Base-by-base conservation (phyloP, 2,113 vertebrate species). In the Myotis brandtii region DNA sequence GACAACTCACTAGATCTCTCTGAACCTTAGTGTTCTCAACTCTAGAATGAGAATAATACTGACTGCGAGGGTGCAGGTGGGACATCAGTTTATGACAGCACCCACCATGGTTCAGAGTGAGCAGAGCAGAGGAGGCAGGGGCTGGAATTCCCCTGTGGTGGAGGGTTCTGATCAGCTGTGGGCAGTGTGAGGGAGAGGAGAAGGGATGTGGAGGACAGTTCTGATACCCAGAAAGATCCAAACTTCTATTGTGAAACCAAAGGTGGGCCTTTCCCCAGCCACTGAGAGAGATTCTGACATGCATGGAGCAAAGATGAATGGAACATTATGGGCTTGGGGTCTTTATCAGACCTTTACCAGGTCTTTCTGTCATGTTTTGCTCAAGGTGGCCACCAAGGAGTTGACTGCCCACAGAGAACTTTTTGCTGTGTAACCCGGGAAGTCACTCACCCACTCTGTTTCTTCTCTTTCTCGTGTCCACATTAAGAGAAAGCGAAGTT, bases 281-380 rank as follows among this genome's bases (percentile, higher is more conserved):
- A n/a, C 25, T 1, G 2, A 25, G 8, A 79, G 67, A 62, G 62
- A 48, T 30, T 67, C 67, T 54, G 16, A 66, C 10, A 27, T 3
- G 34, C 43, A 20, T 1, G 3, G 50, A 66, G 32, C 21, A 37
- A 18, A 37, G 32, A 17, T 0, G 10, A 27, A 8, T 0, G 14
- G 54, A 0, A 16, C 10, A 0, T 25, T 18, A 0, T 2, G 1
- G 37, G 30, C 2, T 4, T 32, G 17, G 32, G 34, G 14, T 67
- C 91, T 87, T 64, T 17, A 34, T 30, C 17, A 21, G 32, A 34
- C 75, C 75, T 52, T 32, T 10, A 40, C 79, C 23, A 30, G 79
- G 54, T 16, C 87, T n/a, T 7, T 23, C 34, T 30, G 18, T 9
- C 66, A 25, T 64, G 27, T 56, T 50, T 37, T 85, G 18, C 9